Evolutionary conservation across 2,888 invertebrate genomes (phyloP).

Genomic region (Buathra laborator): DNA sequence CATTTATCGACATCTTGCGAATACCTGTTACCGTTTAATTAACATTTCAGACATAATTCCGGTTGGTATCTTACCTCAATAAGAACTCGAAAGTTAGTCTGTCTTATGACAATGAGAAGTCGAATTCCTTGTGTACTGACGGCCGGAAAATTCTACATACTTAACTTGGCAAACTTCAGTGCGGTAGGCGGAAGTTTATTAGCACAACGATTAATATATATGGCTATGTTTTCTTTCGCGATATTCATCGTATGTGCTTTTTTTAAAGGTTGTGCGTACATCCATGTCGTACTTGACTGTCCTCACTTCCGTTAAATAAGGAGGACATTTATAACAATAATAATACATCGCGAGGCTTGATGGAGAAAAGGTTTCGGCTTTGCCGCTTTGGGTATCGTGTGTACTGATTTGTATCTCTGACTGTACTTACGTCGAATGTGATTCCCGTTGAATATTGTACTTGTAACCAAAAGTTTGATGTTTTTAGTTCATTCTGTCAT

Average conservation of each 20-base stretch:
- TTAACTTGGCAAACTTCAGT: slow-evolving; percentile 67
- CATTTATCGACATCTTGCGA: not conserved
- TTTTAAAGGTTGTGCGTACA: slow-evolving; percentile 65
- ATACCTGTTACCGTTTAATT: not conserved
- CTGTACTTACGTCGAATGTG: not conserved
- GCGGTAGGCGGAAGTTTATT: slow-evolving; percentile 51
- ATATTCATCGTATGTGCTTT: not conserved
- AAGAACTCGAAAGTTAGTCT: slow-evolving; percentile 61
- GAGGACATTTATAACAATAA: not conserved
- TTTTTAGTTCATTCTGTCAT: not conserved
- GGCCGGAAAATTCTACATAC: slow-evolving; percentile 67
- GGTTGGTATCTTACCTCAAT: slow-evolving; percentile 68
- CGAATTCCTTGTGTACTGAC: slow-evolving; percentile 62
- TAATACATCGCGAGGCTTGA: not conserved
- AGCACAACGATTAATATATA: not conserved
- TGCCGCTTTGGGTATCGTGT: not conserved
- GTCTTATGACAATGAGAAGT: slow-evolving; percentile 68
- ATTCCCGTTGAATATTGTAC: not conserved
- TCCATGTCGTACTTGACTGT: slow-evolving; percentile 70
- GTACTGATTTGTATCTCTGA: not conserved
- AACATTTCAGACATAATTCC: slow-evolving; percentile 55
- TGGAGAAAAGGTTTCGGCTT: not conserved
- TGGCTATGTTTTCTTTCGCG: not conserved
- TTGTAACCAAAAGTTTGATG: not conserved
- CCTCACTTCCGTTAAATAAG: slow-evolving; percentile 62